Evolutionary conservation across 2,797 vertebrate species (phyloP).

Genomic region (Leptoclinus maculatus): DNA sequence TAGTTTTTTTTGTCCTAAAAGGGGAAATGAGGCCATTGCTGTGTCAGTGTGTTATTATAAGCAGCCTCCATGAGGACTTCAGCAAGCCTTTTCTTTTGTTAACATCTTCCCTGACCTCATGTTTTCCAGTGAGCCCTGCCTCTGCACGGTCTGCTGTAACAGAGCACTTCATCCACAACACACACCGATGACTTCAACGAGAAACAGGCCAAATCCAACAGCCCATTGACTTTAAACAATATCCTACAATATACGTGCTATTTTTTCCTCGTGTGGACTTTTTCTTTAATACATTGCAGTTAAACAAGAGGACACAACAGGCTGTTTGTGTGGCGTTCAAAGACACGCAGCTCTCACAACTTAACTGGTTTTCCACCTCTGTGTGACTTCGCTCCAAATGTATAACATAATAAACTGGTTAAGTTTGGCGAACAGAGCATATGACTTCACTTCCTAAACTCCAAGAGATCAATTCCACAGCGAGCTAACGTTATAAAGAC

Average conservation of each 20-base stretch:
- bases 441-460: constrained; percentile 80
- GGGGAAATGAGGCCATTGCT: constrained; percentile 53
- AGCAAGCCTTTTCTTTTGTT: constrained; percentile 75
- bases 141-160: constrained; percentile 59
- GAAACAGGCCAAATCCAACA: constrained; percentile 56
- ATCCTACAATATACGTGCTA: constrained; percentile 27
- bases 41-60: constrained; percentile 64
- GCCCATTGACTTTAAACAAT: constrained; percentile 51
- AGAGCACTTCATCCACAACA: constrained; percentile 58
- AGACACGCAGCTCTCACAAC: constrained; percentile 40
- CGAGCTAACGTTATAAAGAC: constrained; percentile 27
- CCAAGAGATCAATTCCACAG: constrained; percentile 66
- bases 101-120: constrained; percentile 85
- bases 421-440: constrained; percentile 55
- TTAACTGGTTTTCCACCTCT: constrained; percentile 55
- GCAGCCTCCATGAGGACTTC: constrained; percentile 54
- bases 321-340: constrained; percentile 42
- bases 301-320: constrained; percentile 39
- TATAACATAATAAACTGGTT: constrained; percentile 67
- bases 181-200: constrained; percentile 64
- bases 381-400: constrained; percentile 55
- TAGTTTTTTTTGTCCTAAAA: constrained; percentile 26
- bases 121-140: constrained; percentile 81
- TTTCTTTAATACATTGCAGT: constrained; percentile 38
- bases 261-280: not conserved